Percentiles rank a stretch among this genome's conserved stretches.
phyloP scores from a whole-genome alignment of 2,797 vertebrate species.

The Malacoraja senta region DNA sequence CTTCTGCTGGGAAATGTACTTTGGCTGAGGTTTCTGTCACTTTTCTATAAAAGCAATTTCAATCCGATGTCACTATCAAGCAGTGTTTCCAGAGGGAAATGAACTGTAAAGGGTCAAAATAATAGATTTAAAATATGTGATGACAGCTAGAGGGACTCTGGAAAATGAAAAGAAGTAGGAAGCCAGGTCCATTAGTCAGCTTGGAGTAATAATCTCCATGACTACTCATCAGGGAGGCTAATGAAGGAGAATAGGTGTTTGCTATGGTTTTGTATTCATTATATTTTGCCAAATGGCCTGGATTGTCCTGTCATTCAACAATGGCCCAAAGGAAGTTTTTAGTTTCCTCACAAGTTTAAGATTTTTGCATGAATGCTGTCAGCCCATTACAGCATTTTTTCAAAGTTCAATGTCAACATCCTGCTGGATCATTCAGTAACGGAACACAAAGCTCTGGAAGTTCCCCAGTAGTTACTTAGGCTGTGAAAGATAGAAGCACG shows the following conservation, averaged over 20 bases:
- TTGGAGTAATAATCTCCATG: not conserved
- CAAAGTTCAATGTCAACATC: too few relatives aligned
- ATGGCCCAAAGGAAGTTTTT: too few relatives aligned
- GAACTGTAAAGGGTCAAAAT: not conserved
- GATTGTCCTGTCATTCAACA: not conserved
- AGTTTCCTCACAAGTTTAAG: too few relatives aligned
- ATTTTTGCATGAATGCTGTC: too few relatives aligned
- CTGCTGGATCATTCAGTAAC: too few relatives aligned
- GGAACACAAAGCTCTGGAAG: too few relatives aligned
- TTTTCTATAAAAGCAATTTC: constrained; percentile 2
- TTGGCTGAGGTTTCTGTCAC: not conserved
- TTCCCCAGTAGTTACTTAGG: too few relatives aligned
- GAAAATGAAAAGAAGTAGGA: not conserved
- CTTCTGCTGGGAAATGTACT: not conserved
- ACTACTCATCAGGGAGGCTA: too few relatives aligned
- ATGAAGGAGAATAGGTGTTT: not conserved
- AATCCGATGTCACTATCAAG: not conserved
- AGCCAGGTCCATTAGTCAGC: not conserved
- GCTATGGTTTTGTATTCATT: not conserved
- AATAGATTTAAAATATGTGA: not conserved
- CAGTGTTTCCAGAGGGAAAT: not conserved
- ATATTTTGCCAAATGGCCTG: not conserved
- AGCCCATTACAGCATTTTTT: too few relatives aligned
- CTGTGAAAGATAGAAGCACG: too few relatives aligned
- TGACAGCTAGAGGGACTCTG: not conserved